phyloP scores from a whole-genome alignment of 2,797 vertebrate genomes.

The Sciurus vulgaris region DNA sequence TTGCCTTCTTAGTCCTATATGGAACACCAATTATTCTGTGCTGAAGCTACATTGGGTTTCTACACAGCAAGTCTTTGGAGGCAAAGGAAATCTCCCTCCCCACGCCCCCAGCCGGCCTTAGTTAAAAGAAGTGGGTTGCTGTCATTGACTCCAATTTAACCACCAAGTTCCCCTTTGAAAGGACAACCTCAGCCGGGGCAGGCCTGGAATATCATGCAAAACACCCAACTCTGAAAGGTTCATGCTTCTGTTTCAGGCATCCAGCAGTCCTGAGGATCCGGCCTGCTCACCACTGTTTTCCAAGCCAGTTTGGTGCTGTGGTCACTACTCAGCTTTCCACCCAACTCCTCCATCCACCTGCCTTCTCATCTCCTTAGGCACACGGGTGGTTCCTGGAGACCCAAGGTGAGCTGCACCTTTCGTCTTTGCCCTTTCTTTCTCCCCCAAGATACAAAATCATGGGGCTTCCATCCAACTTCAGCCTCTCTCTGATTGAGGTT shows the following conservation, averaged over 20 bases:
- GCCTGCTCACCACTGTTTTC: neutral
- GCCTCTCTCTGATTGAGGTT: neutral
- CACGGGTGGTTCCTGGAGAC: neutral
- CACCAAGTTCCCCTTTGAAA: neutral
- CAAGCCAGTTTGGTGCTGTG: neutral
- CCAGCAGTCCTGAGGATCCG: neutral
- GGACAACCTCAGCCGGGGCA: neutral
- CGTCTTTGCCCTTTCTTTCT: neutral
- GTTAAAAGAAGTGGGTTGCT: slow-evolving; percentile 18
- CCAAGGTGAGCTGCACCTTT: neutral
- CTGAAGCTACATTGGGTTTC: slow-evolving; percentile 23
- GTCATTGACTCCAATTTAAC: neutral
- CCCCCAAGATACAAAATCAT: neutral
- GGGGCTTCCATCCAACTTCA: neutral
- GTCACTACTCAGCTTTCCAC: neutral
- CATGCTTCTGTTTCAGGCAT: neutral
- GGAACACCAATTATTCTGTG: slow-evolving; percentile 71
- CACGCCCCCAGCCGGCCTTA: neutral
- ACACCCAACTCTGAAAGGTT: accelerated
- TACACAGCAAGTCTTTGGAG: neutral
- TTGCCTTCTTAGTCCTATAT: slow-evolving; percentile 59
- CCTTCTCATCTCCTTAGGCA: neutral
- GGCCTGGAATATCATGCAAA: neutral
- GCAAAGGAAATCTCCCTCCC: slow-evolving; percentile 15
- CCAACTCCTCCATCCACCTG: neutral